Base-by-base conservation (phyloP, 2,888 invertebrate genomes). In the Atrina japonica region DNA sequence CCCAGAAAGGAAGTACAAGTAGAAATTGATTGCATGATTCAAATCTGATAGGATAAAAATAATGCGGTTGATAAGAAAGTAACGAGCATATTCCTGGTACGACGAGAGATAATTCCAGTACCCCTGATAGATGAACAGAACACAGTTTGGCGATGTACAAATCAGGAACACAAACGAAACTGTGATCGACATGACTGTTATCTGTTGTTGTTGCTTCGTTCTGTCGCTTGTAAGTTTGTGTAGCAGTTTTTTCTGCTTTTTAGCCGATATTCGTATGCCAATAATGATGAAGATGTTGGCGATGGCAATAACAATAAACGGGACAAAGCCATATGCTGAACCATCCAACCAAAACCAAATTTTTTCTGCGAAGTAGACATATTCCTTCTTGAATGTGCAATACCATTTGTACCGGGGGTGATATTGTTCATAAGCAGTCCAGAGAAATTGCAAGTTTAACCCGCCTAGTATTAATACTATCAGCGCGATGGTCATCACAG, bases 301-400 rank as follows among this genome's bases (percentile, higher is more conserved):
- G 16, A 85, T 49, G 9, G 77, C 60, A 16, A 85, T 80, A 0
- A 83, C 50, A 14, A 79, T 43, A 40, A 82, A 81, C 1, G 86
- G 86, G 1, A 83, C 27, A 21, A 86, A 67, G 11, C 83, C 80
- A 52, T 82, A 84, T 21, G 82, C 69, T 29, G 76, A 59, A 1
- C 80, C 85, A 70, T 86, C 85, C 23, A 86, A 77, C 84, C 83
- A 84, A 66, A 81, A 83, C 84, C 85, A 85, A 11, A 72, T 67
- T n/a, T 76, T 63, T 16, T 74, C 58, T 21, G 81, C 71, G 61
- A 84, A 84, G 52, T 66, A 35, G 3, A 47, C 11, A 49, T 77
- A 80, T 18, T 73, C 55, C 1, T 50, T 35, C 11, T 70, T 70
- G 27, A 75, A 78, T 41, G 55, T 27, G 59, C 83, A 82, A 9